phyloP scores from a whole-genome alignment of 2,888 invertebrate genomes.

The Protodeltote pygarga region DNA sequence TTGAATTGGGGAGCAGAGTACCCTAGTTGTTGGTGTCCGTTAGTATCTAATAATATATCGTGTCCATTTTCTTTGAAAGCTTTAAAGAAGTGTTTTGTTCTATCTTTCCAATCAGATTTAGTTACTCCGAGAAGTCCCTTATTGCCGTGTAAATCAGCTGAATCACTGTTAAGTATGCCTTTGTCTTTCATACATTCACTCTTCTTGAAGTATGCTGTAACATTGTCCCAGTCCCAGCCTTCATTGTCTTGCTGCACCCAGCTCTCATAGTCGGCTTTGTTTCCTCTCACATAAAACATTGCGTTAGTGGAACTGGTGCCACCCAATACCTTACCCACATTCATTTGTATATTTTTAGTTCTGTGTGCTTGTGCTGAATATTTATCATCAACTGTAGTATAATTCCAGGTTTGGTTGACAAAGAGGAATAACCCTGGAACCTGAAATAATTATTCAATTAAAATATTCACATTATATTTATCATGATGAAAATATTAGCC shows the following conservation, averaged over 20 bases:
- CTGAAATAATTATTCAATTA: too few species aligned
- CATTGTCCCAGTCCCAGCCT: conserved; percentile 57
- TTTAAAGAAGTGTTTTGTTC: conserved; percentile 61
- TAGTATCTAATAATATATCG: conserved; percentile 49
- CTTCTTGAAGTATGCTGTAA: conserved; percentile 56
- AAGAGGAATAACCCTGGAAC: conserved; percentile 44
- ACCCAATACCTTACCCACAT: conserved; percentile 88
- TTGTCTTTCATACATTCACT: conserved; percentile 46
- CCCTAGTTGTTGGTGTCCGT: conserved; percentile 54
- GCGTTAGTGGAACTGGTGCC: conserved; percentile 89
- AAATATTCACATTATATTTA: too few species aligned
- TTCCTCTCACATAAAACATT: conserved; percentile 89
- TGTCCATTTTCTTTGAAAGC: conserved; percentile 56
- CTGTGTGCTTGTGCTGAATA: conserved; percentile 50
- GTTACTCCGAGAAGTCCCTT: conserved; percentile 52
- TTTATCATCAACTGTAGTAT: conserved; percentile 49
- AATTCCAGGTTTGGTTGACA: conserved; percentile 38
- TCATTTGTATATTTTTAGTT: conserved; percentile 61
- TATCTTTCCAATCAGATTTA: conserved; percentile 51
- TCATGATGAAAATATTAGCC: conserved; percentile 10
- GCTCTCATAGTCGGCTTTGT: conserved; percentile 86
- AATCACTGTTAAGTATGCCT: conserved; percentile 47
- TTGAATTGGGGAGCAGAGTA: conserved; percentile 49
- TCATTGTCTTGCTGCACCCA: conserved; percentile 89
- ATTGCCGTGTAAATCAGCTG: conserved; percentile 56